Conservation (phyloP, 64 coral and sea anemone genomes). For the Dendrophyllia cribrosa region DNA sequence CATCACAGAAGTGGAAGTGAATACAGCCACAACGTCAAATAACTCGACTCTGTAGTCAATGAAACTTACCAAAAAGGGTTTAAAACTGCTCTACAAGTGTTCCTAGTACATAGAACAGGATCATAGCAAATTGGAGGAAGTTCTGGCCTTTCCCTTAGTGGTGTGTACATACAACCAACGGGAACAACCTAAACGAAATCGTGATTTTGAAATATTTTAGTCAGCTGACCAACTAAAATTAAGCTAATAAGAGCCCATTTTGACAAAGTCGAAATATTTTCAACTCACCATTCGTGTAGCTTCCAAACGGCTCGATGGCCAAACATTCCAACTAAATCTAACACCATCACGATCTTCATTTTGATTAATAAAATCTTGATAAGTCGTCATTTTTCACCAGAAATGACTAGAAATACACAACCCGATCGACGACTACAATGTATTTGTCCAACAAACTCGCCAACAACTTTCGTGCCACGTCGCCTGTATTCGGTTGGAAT, state of each 20-base stretch:
- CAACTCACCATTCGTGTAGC: constrained; percentile 94
- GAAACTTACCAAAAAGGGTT: constrained; percentile 94
- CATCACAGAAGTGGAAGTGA: neutral
- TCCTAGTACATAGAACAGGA: constrained; percentile 94
- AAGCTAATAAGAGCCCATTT: neutral
- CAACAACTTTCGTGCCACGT: constrained; percentile 38
- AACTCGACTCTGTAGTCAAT: too few species aligned
- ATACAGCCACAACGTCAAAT: neutral
- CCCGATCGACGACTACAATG: too few species aligned
- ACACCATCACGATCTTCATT: constrained; percentile 99
- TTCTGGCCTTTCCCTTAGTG: constrained; percentile 95
- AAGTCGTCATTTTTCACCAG: constrained; percentile 84
- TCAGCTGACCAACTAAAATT: neutral
- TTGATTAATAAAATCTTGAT: constrained; percentile 99
- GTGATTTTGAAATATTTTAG: neutral
- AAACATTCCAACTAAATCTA: constrained; percentile 99
- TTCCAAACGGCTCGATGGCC: constrained; percentile 98
- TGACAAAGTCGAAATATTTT: neutral
- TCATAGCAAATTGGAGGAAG: constrained; percentile 99
- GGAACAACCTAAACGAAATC: constrained; percentile 86
- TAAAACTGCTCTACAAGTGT: constrained; percentile 96
- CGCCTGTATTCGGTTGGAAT: neutral
- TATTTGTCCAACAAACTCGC: neutral
- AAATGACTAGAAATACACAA: neutral
- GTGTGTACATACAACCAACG: constrained; percentile 96